Evolutionary conservation across 2,797 vertebrate genomes (phyloP).

Genomic region (Sebastes nivosus): DNA sequence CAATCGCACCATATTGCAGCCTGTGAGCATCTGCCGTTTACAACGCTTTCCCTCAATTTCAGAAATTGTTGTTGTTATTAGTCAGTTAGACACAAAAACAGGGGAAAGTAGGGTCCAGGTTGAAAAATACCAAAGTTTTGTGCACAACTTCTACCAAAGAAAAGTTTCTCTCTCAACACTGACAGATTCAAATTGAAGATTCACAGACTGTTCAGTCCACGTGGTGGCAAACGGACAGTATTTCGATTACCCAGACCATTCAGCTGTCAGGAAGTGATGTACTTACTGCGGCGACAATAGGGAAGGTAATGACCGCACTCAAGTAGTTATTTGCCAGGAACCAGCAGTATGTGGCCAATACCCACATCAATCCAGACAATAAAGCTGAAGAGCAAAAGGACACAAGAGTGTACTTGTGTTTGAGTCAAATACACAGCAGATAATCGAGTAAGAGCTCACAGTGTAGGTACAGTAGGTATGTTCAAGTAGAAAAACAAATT

Average conservation of each 20-base stretch:
- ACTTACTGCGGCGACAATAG: constrained; percentile 91
- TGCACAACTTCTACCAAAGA: background rate
- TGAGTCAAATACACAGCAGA: background rate
- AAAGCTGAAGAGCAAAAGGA: constrained; percentile 54
- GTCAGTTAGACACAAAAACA: too few species aligned
- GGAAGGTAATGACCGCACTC: constrained; percentile 88
- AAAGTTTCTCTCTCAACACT: background rate
- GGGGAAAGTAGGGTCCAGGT: too few species aligned
- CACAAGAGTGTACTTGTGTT: background rate
- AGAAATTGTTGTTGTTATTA: too few species aligned
- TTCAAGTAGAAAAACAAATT: background rate
- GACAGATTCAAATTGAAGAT: background rate
- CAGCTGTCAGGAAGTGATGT: background rate
- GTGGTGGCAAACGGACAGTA: background rate
- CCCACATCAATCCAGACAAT: constrained; percentile 86
- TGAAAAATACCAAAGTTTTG: background rate
- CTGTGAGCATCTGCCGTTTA: too few species aligned
- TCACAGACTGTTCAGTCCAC: background rate
- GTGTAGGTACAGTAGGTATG: background rate
- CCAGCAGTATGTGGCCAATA: constrained; percentile 88
- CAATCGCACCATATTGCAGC: too few species aligned
- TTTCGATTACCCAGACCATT: background rate
- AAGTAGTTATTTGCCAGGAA: constrained; percentile 89
- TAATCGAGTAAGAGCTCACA: background rate
- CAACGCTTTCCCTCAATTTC: too few species aligned